Conservation (phyloP, 1,140 invertebrate species). For the Heliconius nattereri region DNA sequence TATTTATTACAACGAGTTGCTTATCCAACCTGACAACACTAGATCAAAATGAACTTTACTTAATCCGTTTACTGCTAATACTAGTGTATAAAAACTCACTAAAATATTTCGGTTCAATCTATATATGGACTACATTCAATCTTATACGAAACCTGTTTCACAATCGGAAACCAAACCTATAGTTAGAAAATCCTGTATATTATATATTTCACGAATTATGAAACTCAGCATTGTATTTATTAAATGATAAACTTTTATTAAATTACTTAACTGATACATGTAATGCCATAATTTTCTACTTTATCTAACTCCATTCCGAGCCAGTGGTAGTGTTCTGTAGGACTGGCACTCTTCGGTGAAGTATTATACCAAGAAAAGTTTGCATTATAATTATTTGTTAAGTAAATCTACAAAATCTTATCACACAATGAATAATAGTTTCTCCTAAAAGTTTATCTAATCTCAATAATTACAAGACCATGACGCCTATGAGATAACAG, state of each 20-base stretch:
- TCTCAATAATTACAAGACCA: constrained; percentile 5
- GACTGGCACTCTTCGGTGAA: too few species aligned
- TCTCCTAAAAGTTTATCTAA: neutral
- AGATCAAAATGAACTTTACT: constrained; percentile 26
- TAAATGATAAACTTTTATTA: neutral
- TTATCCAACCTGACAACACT: neutral
- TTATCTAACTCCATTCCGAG: too few species aligned
- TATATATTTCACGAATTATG: neutral
- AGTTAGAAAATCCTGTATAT: constrained; percentile 5
- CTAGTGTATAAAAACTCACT: constrained; percentile 31
- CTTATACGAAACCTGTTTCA: neutral
- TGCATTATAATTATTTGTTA: neutral
- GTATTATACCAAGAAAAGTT: too few species aligned
- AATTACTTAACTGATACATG: neutral
- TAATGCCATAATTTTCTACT: neutral
- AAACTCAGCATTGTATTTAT: neutral
- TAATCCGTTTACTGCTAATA: constrained; percentile 12
- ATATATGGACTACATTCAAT: constrained; percentile 9
- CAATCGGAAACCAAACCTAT: neutral
- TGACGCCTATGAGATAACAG: neutral
- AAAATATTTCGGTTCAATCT: constrained; percentile 43
- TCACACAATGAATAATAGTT: neutral
- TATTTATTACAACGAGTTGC: neutral
- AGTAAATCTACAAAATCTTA: neutral
- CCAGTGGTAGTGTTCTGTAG: too few species aligned